phyloP scores from a whole-genome alignment of 2,113 vertebrate genomes.

The Dascyllus trimaculatus region DNA sequence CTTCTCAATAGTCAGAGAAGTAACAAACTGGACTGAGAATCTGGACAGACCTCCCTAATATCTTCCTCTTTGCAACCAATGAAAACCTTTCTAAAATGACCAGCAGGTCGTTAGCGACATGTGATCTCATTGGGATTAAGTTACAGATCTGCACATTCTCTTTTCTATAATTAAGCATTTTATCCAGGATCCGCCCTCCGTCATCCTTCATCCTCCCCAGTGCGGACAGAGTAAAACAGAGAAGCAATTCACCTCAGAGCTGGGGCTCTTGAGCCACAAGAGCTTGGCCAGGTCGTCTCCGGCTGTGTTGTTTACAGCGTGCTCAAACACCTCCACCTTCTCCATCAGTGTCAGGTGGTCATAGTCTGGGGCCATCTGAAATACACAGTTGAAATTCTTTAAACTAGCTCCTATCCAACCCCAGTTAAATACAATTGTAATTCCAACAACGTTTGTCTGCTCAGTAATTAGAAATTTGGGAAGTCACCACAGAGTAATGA shows the following conservation, averaged over 20 bases:
- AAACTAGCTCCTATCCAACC: neutral
- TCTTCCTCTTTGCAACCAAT: neutral
- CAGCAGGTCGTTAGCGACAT: neutral
- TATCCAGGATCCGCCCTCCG: neutral
- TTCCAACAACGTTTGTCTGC: too few relatives aligned
- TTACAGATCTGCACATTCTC: neutral
- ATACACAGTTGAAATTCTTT: neutral
- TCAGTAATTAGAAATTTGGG: too few relatives aligned
- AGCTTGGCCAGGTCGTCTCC: conserved; percentile 98
- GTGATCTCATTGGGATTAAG: too few relatives aligned
- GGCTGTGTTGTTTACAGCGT: conserved; percentile 97
- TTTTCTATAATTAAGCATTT: conserved; percentile 22
- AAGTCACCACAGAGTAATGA: neutral
- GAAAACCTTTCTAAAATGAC: neutral
- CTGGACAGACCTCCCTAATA: neutral
- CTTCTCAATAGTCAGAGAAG: neutral
- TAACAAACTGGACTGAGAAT: conserved; percentile 8
- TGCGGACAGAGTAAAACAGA: neutral
- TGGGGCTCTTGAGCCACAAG: conserved; percentile 98
- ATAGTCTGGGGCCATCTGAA: conserved; percentile 98
- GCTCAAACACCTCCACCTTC: conserved; percentile 99
- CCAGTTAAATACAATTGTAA: neutral
- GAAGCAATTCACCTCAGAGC: conserved; percentile 90
- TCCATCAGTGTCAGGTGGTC: conserved; percentile 99
- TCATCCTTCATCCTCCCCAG: neutral